These are phyloP conservation scores for Cheirogaleus major DNA, from an alignment of 2,797 vertebrate genomes.

Conservation along the genomic window DNA sequence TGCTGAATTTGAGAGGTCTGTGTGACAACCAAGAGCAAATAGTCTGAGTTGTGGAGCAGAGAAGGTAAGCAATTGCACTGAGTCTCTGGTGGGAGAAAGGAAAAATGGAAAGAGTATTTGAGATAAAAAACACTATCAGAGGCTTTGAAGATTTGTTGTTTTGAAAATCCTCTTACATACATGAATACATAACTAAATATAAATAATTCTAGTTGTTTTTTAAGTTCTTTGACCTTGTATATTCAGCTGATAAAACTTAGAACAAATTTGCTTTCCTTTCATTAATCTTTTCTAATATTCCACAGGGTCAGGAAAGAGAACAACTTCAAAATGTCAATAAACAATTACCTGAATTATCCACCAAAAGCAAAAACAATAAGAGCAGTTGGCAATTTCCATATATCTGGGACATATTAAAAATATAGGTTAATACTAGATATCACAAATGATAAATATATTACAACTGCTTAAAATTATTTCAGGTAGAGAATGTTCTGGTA, in stretches of 20 bases:
- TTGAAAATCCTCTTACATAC: not conserved
- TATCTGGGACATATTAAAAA: not conserved
- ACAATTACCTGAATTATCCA: not conserved
- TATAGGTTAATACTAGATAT: not conserved
- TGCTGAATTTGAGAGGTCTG: not conserved
- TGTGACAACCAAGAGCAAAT: not conserved
- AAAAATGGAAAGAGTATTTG: not conserved
- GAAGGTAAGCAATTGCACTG: not conserved
- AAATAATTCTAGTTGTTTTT: not conserved
- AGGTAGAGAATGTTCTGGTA: not conserved
- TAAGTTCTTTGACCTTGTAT: not conserved
- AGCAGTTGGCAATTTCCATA: not conserved
- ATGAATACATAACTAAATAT: not conserved
- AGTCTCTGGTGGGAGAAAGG: not conserved
- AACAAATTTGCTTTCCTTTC: not conserved
- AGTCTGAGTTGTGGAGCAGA: not conserved
- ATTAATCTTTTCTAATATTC: conserved; percentile 18
- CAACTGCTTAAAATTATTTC: not conserved
- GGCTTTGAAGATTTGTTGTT: not conserved
- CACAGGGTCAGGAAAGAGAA: not conserved
- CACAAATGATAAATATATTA: not conserved
- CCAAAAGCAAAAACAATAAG: not conserved
- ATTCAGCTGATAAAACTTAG: not conserved
- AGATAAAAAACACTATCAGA: not conserved
- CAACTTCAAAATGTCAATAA: not conserved